Base-by-base conservation (phyloP, 2,888 invertebrate genomes). In the Aleiodes testaceus region DNA sequence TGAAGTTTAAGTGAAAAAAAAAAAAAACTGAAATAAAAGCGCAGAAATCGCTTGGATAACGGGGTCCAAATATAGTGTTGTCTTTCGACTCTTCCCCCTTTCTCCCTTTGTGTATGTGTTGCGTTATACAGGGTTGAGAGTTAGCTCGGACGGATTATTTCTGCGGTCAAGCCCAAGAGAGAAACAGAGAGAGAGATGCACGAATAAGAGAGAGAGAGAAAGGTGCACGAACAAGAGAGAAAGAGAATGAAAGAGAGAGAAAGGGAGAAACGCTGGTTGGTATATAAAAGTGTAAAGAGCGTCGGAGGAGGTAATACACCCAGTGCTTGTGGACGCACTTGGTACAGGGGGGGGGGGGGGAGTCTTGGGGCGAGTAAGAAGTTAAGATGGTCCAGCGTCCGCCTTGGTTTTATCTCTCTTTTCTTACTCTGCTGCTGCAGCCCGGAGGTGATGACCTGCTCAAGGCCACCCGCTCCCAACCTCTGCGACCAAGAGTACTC, bases 391-490 rank as follows among this genome's bases (percentile, higher is more conserved):
- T 83, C 83, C 82, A 81, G 80, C 80, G 77, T 75, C 79, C 79
- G 72, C 73, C 72, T 42, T 42, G 36, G 12, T 59, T 42, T 59
- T 42, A 36, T 59, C 59, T 59, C 59, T 36, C 59, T 59, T 16
- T 42, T 59, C 59, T 59, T 42, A 16, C 36, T 30, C 73, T 53
- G 55, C 70, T 55, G 72, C 75, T 77, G 80, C 80, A 79, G 80
- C 78, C 80, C 84, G 84, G 86, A 85, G 86, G 86, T 86, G 86
- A 86, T 86, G 86, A 86, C 86, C 86, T 85, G 86, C 85, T 86
- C 86, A 86, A 86, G 86, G 86, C 86, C 86, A 86, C 84, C 85
- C 84, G 84, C 86, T 85, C 82, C 79, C 80, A 80, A 79, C 78
- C 80, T 81, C 80, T 78, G 75, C 71, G 72, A 74, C 73, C 79